Evolutionary conservation across 2,888 invertebrate genomes (phyloP).

Genomic region (Eueremaeus valkanovi): DNA sequence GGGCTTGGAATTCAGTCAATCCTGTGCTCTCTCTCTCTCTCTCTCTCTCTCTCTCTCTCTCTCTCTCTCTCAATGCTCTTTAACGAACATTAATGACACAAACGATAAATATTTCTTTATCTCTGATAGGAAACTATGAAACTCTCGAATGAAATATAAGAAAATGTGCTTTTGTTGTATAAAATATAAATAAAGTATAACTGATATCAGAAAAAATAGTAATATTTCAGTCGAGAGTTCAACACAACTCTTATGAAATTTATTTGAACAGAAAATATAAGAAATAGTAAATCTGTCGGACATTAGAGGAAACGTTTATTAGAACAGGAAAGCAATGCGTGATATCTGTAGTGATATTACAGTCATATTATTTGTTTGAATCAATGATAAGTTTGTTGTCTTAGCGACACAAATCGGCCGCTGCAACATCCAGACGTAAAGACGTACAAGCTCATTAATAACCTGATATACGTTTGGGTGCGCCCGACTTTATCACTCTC

Average conservation of each 20-base stretch:
- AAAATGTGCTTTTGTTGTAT: not conserved
- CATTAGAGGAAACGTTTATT: constrained; percentile 28
- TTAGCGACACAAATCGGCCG: not conserved
- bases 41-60: not conserved
- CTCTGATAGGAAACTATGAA: not conserved
- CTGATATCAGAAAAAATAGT: not conserved
- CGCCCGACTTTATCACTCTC: too few relatives aligned
- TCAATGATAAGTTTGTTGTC: not conserved
- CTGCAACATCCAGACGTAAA: constrained; percentile 32
- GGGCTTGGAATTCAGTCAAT: too few relatives aligned
- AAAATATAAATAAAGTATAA: not conserved
- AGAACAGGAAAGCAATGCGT: constrained; percentile 1
- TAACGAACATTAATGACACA: constrained; percentile 14
- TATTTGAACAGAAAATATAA: not conserved
- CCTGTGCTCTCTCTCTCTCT: not conserved
- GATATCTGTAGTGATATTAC: not conserved
- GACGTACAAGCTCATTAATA: constrained; percentile 26
- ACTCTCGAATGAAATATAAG: not conserved
- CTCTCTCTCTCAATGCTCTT: not conserved
- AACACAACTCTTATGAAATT: constrained; percentile 8
- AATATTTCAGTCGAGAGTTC: not conserved
- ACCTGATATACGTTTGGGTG: constrained; percentile 34
- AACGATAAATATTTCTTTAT: constrained; percentile 14
- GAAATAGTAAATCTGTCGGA: constrained; percentile 5
- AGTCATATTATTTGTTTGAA: constrained; percentile 8